phyloP scores from a whole-genome alignment of 2,888 invertebrate genomes.

The Penaeus monodon region DNA sequence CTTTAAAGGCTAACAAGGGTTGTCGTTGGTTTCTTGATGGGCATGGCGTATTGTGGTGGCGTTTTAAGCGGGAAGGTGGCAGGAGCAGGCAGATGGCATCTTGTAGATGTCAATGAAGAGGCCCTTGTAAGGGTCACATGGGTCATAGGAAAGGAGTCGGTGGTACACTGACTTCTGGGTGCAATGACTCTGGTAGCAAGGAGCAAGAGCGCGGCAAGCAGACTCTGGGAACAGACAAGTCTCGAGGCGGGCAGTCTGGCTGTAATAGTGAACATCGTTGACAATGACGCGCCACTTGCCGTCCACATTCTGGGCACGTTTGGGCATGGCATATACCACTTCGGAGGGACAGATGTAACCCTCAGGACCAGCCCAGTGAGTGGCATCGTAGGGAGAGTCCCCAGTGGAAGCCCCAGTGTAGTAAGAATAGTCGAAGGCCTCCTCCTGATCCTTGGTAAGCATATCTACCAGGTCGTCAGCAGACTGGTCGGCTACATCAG shows the following conservation, averaged over 20 bases:
- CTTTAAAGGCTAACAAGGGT: constrained; percentile 17
- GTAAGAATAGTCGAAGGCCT: too few species aligned
- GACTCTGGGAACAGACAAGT: constrained; percentile 65
- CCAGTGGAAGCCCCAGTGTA: constrained; percentile 32
- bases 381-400: constrained; percentile 64
- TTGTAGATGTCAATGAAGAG: constrained; percentile 68
- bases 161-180: constrained; percentile 67
- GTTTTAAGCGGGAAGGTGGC: constrained; percentile 48
- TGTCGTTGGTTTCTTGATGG: constrained; percentile 30
- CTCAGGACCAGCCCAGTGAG: constrained; percentile 67
- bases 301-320: constrained; percentile 66
- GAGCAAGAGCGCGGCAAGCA: constrained; percentile 66
- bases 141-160: constrained; percentile 66
- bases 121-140: constrained; percentile 67
- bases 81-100: constrained; percentile 66
- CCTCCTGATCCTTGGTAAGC: too few species aligned
- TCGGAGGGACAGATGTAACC: constrained; percentile 67
- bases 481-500: too few species aligned
- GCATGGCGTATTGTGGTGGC: too few species aligned
- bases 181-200: constrained; percentile 66
- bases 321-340: constrained; percentile 66
- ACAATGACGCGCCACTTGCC: constrained; percentile 67
- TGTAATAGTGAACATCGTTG: constrained; percentile 66
- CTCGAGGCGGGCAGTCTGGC: constrained; percentile 66
- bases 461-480: too few species aligned